Base-by-base conservation (phyloP, 30 jellyfish, hydroid and myxozoan genomes). In the Clytia hemisphaerica region DNA sequence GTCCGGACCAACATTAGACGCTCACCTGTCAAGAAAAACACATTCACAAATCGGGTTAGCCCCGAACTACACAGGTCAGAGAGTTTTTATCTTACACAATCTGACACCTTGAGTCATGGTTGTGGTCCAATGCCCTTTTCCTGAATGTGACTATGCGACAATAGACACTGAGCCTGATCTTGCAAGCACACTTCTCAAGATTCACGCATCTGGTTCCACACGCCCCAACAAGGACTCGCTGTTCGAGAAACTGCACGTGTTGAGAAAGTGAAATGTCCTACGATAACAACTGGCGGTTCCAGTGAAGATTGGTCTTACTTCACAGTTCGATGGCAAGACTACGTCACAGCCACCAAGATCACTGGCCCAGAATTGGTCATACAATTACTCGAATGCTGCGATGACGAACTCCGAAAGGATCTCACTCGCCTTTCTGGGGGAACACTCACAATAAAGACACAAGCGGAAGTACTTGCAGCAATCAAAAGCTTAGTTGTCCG, bases 221-320 rank as follows among this genome's bases (percentile, higher is more conserved):
- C 69, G 50, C 3, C 3, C 24, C 69, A 55, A 4, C 5, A 4
- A 15, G 15, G 37, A 2, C 3, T 2, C 5, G 3, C 53, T 4
- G 31, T 2, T 15, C 42, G 42, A 4, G 31, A 36, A 2, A 40
- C 69, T 55, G 64, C 84, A 2, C 55, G 38, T 30, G 58, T 72
- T 9, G 66, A 53, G 42, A 54, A 55, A 19, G 84, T 72, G 47
- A 30, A 55, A 36, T 66, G 84, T 15, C 84, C 84, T 9, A 72
- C 81, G 4, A 33, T 72, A 1, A 10, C 33, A 33, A 15, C 37
- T 27, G 70, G 44, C 37, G 45, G 84, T 45, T 26, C 69, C 3
- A 34, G 76, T 6, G 84, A 72, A 28, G 80, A 72, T 6, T 72
- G 84, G 84, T 6, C 83, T 7, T 72, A 72, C 80, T 72, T 72